Evolutionary conservation across 1,140 invertebrate genomes (phyloP).

Genomic region (Oncopeltus fasciatus): DNA sequence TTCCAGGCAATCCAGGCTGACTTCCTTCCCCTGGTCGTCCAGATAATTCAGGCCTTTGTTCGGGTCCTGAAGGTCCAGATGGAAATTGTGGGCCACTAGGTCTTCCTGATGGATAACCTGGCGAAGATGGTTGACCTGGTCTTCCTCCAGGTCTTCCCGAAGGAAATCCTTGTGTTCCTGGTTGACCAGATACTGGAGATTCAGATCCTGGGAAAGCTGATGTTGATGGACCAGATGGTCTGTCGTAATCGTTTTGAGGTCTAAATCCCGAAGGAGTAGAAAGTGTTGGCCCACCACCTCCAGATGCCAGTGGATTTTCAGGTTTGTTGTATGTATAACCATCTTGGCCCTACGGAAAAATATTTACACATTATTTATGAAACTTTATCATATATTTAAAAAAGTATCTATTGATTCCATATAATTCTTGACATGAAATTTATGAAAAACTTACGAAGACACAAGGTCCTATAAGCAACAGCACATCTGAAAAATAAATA

Average conservation of each 20-base stretch:
- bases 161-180: conserved; percentile 4
- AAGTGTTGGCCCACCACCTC: conserved; percentile 12
- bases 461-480: neutral
- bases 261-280: conserved; percentile 19
- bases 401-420: no score
- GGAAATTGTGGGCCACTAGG: conserved; percentile 18
- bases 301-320: conserved; percentile 30
- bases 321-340: conserved; percentile 41
- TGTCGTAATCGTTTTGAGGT: neutral
- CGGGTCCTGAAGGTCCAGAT: conserved; percentile 20
- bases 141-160: neutral
- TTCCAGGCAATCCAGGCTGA: conserved; percentile 24
- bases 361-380: neutral
- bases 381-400: neutral
- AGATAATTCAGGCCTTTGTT: conserved; percentile 11
- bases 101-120: conserved; percentile 18
- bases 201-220: neutral
- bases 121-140: conserved; percentile 9
- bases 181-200: neutral
- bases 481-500: neutral
- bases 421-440: no score
- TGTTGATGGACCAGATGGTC: neutral
- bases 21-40: conserved; percentile 22
- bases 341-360: conserved; percentile 31
- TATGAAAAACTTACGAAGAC: neutral